A percentile compares a stretch with the other conserved stretches of the same genome.
These are phyloP conservation scores for Botia kubotai DNA, from an alignment of 2,797 vertebrate genomes.

Conservation along the genomic window DNA sequence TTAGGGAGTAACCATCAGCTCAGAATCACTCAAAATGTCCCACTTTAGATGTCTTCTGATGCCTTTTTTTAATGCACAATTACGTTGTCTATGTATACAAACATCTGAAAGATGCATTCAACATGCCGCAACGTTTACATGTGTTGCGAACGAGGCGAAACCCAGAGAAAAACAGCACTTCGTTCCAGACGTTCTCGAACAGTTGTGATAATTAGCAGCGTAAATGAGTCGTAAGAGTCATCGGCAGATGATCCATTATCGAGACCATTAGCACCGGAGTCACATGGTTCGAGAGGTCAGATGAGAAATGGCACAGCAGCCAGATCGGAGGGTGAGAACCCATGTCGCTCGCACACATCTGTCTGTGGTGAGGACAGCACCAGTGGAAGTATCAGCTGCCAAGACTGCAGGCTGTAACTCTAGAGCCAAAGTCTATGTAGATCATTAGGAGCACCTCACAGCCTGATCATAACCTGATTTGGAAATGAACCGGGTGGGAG, in stretches of 20 bases:
- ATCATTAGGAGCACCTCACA: not conserved
- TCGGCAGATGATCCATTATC: conserved; percentile 61
- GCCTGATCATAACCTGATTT: conserved; percentile 3
- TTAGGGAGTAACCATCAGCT: conserved; percentile 56
- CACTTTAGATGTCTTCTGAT: conserved; percentile 36
- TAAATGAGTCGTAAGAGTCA: conserved; percentile 62
- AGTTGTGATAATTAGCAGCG: conserved; percentile 60
- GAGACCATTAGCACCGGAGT: conserved; percentile 65
- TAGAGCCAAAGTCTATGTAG: conserved; percentile 9
- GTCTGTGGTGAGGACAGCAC: not conserved
- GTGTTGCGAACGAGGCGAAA: not conserved
- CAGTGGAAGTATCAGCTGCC: not conserved
- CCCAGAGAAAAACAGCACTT: not conserved
- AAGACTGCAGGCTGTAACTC: conserved; percentile 5
- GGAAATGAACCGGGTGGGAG: not conserved
- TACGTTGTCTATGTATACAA: conserved; percentile 40
- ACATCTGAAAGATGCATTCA: conserved; percentile 19
- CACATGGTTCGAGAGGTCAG: conserved; percentile 65
- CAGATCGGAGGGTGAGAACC: conserved; percentile 37
- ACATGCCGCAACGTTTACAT: not conserved
- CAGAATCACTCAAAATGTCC: conserved; percentile 52
- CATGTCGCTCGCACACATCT: conserved; percentile 44
- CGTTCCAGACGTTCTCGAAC: conserved; percentile 39
- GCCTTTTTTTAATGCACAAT: conserved; percentile 52
- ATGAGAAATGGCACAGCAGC: conserved; percentile 55